Conservation (phyloP, 2,797 vertebrate species). For the Phataginus tricuspis region DNA sequence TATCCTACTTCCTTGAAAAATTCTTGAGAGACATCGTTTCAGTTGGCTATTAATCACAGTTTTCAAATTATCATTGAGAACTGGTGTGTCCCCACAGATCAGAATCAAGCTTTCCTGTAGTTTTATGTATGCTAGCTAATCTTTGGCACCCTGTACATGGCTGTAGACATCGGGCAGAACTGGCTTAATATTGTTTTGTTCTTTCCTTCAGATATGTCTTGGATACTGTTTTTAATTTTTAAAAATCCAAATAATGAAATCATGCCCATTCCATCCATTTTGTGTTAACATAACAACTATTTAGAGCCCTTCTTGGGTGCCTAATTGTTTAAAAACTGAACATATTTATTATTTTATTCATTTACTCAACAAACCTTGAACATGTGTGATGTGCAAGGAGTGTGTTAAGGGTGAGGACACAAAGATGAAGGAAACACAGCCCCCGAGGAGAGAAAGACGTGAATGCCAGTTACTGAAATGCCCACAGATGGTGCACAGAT, state of each 20-base stretch:
- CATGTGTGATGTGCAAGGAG: not conserved
- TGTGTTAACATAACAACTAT: not conserved
- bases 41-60: not conserved
- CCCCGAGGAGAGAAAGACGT: not conserved
- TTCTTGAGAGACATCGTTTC: not conserved
- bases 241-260: not conserved
- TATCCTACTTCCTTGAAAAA: not conserved
- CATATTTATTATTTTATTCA: not conserved
- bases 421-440: not conserved
- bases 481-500: rapidly evolving
- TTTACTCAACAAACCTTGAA: not conserved
- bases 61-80: constrained; percentile 17
- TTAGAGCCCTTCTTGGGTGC: not conserved
- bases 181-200: not conserved
- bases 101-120: not conserved
- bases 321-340: not conserved
- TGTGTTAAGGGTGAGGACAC: not conserved
- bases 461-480: not conserved
- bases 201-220: not conserved
- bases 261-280: not conserved
- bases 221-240: not conserved
- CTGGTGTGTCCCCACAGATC: not conserved
- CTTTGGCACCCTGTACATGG: not conserved
- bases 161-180: not conserved
- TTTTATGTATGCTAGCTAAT: not conserved